Evolutionary conservation across 2,113 vertebrate genomes (phyloP).

Genomic region (human (Homo sapiens)): GRCh38 chr2:170936501-170937000

Average conservation of each 20-base stretch:
- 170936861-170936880: not conserved
- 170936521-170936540: conserved; percentile 4
- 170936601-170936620: not conserved
- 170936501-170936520: not conserved
- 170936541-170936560: not conserved
- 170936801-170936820: not conserved
- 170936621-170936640: not conserved
- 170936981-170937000: not conserved
- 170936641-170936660: not conserved
- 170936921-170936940: not conserved
- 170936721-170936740: not conserved
- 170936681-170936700: not conserved
- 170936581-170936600: not conserved
- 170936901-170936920: not conserved
- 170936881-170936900: not conserved
- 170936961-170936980: not conserved
- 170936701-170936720: not conserved
- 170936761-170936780: not conserved
- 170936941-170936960: not conserved
- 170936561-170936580: not conserved
- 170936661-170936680: not conserved
- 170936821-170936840: not conserved
- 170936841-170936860: no score
- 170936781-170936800: not conserved
- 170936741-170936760: not conserved